Percentiles rank a stretch among this genome's conserved stretches.
phyloP scores from a whole-genome alignment of 2,113 vertebrate genomes.

The Sapajus apella region DNA sequence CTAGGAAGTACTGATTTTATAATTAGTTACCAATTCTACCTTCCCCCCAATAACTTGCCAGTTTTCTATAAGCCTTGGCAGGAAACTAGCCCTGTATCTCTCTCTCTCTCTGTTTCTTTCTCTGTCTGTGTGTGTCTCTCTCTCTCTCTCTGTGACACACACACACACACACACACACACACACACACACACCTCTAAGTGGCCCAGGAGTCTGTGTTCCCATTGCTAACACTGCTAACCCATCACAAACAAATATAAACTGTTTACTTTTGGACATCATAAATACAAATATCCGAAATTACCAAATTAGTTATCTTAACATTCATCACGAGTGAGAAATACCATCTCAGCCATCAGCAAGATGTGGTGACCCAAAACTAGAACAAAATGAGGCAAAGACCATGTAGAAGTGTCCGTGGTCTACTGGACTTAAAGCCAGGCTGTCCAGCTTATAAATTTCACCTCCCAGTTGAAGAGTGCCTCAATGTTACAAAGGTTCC shows the following conservation, averaged over 20 bases:
- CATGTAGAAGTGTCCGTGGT: neutral
- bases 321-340: slow-evolving; percentile 3
- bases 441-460: neutral
- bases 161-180: neutral
- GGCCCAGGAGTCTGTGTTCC: neutral
- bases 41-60: neutral
- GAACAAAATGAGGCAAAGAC: neutral
- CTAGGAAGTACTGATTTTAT: slow-evolving; percentile 22
- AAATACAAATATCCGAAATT: slow-evolving; percentile 32
- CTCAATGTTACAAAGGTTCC: neutral
- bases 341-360: neutral
- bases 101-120: too few species aligned
- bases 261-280: neutral
- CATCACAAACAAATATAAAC: neutral
- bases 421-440: neutral
- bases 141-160: too few species aligned
- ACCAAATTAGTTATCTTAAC: neutral
- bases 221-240: neutral
- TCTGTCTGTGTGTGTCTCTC: too few species aligned
- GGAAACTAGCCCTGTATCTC: neutral
- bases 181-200: neutral
- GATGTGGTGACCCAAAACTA: neutral
- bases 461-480: neutral
- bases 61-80: neutral
- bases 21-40: neutral